Evolutionary conservation across 1,140 invertebrate genomes (phyloP).

Genomic region (Laodelphax striatellus): DNA sequence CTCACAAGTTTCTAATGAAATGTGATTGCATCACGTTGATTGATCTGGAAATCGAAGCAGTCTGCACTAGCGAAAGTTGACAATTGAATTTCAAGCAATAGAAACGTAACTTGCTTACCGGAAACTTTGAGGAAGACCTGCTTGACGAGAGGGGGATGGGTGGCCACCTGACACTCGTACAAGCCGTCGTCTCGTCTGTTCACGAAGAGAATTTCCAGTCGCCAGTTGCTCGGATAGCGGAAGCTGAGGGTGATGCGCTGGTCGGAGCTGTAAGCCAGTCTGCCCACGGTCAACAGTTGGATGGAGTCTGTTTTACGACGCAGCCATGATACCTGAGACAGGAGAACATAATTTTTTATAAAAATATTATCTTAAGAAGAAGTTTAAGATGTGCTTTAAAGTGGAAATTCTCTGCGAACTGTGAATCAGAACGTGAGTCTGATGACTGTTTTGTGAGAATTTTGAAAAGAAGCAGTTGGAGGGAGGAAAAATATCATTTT

Average conservation of each 20-base stretch:
- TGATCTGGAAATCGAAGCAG: too few species aligned
- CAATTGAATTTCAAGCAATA: too few species aligned
- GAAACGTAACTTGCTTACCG: constrained; percentile 23
- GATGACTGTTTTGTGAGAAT: too few species aligned
- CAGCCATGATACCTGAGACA: constrained; percentile 61
- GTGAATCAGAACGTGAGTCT: too few species aligned
- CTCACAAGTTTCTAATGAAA: too few species aligned
- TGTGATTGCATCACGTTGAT: too few species aligned
- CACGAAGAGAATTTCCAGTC: constrained; percentile 63
- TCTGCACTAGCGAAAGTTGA: too few species aligned
- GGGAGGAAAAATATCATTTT: too few species aligned
- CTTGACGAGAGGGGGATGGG: constrained; percentile 53
- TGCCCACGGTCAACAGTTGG: constrained; percentile 63
- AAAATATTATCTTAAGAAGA: background rate
- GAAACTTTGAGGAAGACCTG: constrained; percentile 34
- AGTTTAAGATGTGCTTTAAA: too few species aligned
- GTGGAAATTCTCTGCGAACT: too few species aligned
- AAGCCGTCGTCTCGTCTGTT: constrained; percentile 58
- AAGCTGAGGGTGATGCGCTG: constrained; percentile 39
- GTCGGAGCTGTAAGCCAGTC: constrained; percentile 44
- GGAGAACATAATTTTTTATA: constrained; percentile 2
- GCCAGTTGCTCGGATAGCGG: constrained; percentile 70
- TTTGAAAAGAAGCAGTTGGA: too few species aligned
- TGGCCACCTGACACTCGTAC: constrained; percentile 78
- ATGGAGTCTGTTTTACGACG: constrained; percentile 55